Evolutionary conservation across 2,113 vertebrate species (phyloP).

Genomic region (Dasyurus viverrinus): DNA sequence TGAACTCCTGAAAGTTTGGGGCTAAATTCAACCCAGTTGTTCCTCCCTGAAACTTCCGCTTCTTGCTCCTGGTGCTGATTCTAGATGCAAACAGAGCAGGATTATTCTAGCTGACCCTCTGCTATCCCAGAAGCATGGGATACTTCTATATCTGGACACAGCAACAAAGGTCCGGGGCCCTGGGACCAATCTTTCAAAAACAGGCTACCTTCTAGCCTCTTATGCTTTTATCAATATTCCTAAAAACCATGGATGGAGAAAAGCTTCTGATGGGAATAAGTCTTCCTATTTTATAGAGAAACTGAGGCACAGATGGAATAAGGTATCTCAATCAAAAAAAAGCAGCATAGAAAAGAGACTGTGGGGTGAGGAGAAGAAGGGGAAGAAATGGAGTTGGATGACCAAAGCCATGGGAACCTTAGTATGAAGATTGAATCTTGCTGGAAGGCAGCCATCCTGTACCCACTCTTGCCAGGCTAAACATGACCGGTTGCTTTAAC

Average conservation of each 20-base stretch:
- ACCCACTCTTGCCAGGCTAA: neutral
- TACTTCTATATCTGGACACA: too few species aligned
- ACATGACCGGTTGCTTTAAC: neutral
- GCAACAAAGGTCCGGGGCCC: too few species aligned
- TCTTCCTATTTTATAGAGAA: neutral
- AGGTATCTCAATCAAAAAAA: neutral
- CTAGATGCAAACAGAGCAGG: neutral
- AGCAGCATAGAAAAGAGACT: neutral
- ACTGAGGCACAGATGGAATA: neutral
- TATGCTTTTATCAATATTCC: neutral
- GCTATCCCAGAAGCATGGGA: neutral
- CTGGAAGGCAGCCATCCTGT: neutral
- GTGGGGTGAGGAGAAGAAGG: neutral
- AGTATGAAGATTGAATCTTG: neutral
- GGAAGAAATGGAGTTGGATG: neutral
- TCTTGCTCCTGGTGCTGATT: neutral
- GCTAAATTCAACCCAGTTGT: neutral
- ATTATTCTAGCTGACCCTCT: too few species aligned
- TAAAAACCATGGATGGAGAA: neutral
- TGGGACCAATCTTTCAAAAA: neutral
- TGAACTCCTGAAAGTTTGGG: neutral
- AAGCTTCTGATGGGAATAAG: neutral
- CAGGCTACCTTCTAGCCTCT: neutral
- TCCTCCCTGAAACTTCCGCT: neutral
- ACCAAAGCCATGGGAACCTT: too few species aligned